A percentile compares a stretch with the other conserved stretches of the same genome.
These are phyloP conservation scores for Apamea anceps DNA, from an alignment of 2,888 invertebrate genomes.

Conservation along the genomic window DNA sequence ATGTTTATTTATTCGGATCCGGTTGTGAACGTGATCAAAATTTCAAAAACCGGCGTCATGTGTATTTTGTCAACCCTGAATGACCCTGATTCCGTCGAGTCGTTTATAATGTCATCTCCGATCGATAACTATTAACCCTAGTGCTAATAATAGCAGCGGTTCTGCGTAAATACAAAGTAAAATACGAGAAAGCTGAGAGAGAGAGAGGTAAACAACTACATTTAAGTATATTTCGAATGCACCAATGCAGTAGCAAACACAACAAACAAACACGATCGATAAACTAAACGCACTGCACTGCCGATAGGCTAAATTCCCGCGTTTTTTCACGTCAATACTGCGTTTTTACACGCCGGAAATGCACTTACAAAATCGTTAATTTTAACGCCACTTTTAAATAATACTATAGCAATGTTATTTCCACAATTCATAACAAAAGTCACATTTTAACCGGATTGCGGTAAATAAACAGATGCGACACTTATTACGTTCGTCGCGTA, in stretches of 20 bases:
- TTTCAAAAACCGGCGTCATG: slow-evolving; percentile 60
- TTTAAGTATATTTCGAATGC: slow-evolving; percentile 77
- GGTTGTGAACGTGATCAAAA: slow-evolving; percentile 70
- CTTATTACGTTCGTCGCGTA: slow-evolving; percentile 83
- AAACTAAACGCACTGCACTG: slow-evolving; percentile 78
- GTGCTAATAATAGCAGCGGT: slow-evolving; percentile 72
- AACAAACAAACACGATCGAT: slow-evolving; percentile 84
- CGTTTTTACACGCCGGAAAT: slow-evolving; percentile 57
- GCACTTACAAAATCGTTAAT: slow-evolving; percentile 43
- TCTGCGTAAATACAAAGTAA: slow-evolving; percentile 65
- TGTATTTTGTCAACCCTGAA: slow-evolving; percentile 53
- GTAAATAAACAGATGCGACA: slow-evolving; percentile 77
- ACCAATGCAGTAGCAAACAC: slow-evolving; percentile 79
- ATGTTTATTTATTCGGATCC: slow-evolving; percentile 71
- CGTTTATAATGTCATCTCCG: slow-evolving; percentile 64
- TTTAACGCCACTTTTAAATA: slow-evolving; percentile 41
- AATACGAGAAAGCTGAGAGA: slow-evolving; percentile 72
- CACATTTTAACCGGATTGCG: slow-evolving; percentile 66
- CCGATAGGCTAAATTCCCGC: slow-evolving; percentile 76
- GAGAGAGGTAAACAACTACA: slow-evolving; percentile 81
- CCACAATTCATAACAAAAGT: slow-evolving; percentile 60
- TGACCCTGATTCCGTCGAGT: slow-evolving; percentile 54
- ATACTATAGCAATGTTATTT: slow-evolving; percentile 44
- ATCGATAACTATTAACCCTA: slow-evolving; percentile 75
- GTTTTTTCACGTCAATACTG: slow-evolving; percentile 75